A percentile compares a stretch with the other conserved stretches of the same genome.
Conservation (phyloP, 2,113 vertebrate genomes). For the Phalacrocorax brasilianus region DNA sequence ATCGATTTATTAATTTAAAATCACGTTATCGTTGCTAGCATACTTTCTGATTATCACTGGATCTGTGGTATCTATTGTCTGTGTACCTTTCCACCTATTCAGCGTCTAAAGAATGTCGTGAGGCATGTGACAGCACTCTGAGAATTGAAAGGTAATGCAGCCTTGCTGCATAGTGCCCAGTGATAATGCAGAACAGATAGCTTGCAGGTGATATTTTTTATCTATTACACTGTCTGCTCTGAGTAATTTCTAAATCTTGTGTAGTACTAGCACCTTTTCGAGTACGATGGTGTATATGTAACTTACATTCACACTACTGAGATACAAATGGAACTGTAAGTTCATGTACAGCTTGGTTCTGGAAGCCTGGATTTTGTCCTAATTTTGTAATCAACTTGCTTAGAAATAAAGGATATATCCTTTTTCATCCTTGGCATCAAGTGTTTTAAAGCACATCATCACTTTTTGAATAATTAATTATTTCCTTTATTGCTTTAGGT, state of each 20-base stretch:
- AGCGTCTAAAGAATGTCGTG: neutral
- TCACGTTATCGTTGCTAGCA: neutral
- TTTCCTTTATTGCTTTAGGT: conserved; percentile 77
- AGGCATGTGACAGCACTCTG: neutral
- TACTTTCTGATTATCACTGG: neutral
- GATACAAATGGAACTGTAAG: neutral
- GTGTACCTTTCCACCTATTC: neutral
- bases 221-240: neutral
- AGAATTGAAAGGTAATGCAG: neutral
- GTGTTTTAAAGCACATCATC: neutral
- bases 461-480: conserved; percentile 35
- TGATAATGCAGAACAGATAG: neutral
- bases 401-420: neutral
- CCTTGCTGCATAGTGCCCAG: neutral
- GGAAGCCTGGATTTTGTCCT: neutral
- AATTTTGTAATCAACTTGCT: neutral
- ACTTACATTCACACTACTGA: accelerated
- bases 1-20: neutral
- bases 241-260: neutral
- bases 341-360: neutral
- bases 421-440: neutral
- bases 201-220: too few relatives aligned
- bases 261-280: neutral
- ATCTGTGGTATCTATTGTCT: neutral
- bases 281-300: neutral